Evolutionary conservation across 2,797 vertebrate species (phyloP).

Genomic region (Pangasius macronema): DNA sequence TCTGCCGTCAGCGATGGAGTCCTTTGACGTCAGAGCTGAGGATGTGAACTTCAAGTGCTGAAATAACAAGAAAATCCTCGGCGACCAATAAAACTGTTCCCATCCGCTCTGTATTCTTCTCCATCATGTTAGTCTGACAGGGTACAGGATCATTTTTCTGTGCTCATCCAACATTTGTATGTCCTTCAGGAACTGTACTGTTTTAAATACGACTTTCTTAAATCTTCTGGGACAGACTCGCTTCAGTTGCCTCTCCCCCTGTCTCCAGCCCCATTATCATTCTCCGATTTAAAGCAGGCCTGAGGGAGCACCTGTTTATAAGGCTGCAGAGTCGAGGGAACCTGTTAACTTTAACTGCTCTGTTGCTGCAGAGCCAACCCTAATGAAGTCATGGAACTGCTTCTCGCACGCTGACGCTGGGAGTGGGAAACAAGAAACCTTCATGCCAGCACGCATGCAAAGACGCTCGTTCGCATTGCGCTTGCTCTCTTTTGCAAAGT

Average conservation of each 20-base stretch:
- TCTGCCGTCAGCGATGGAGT: background rate
- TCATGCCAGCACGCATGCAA: conserved; percentile 11
- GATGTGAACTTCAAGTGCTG: conserved; percentile 26
- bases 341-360: conserved; percentile 67
- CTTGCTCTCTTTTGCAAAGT: background rate
- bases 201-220: conserved; percentile 55
- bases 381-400: conserved; percentile 54
- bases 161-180: conserved; percentile 45
- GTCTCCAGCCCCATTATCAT: conserved; percentile 64
- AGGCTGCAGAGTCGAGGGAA: conserved; percentile 62
- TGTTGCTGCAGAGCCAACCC: conserved; percentile 51
- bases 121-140: conserved; percentile 41
- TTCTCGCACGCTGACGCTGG: conserved; percentile 40
- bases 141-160: conserved; percentile 42
- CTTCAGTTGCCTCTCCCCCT: conserved; percentile 59
- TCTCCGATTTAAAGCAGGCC: conserved; percentile 62
- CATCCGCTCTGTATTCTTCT: conserved; percentile 12
- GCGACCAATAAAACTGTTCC: conserved; percentile 28
- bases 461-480: background rate
- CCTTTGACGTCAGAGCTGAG: conserved; percentile 21
- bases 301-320: conserved; percentile 68
- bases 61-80: conserved; percentile 27
- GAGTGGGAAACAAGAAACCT: conserved; percentile 15
- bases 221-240: conserved; percentile 59
- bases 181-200: conserved; percentile 54